phyloP scores from a whole-genome alignment of 2,113 vertebrate species.

The Sander lucioperca region DNA sequence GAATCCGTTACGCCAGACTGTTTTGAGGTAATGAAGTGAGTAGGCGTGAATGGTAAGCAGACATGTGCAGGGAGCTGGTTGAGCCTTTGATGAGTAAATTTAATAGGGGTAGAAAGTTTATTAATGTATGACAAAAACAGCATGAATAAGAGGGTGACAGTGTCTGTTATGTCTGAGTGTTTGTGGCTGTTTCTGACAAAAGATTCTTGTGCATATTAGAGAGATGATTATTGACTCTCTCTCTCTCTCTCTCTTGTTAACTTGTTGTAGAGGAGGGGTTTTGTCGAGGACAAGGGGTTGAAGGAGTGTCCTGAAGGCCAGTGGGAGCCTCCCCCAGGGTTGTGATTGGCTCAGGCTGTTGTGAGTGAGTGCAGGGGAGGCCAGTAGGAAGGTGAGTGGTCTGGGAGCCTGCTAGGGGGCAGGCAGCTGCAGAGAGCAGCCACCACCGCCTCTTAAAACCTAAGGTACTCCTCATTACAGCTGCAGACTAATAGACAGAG shows the following conservation, averaged over 20 bases:
- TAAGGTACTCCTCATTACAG: slow-evolving; percentile 80
- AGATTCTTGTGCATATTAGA: slow-evolving; percentile 23
- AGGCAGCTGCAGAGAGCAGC: slow-evolving; percentile 76
- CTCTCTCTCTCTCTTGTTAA: slow-evolving; percentile 29
- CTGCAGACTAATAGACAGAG: slow-evolving; percentile 74
- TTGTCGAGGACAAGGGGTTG: slow-evolving; percentile 56
- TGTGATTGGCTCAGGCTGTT: slow-evolving; percentile 75
- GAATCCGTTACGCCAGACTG: slow-evolving; percentile 21
- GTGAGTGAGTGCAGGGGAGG: slow-evolving; percentile 76
- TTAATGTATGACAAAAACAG: slow-evolving; percentile 3
- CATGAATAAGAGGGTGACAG: slow-evolving; percentile 22
- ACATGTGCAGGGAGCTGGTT: slow-evolving; percentile 12
- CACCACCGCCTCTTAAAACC: slow-evolving; percentile 80
- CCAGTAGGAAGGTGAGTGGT: slow-evolving; percentile 82
- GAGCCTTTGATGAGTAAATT: slow-evolving; percentile 22
- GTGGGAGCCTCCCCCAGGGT: slow-evolving; percentile 68
- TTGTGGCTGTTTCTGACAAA: slow-evolving; percentile 12
- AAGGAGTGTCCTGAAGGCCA: slow-evolving; percentile 67
- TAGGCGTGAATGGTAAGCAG: slow-evolving; percentile 40
- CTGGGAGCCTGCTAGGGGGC: slow-evolving; percentile 77
- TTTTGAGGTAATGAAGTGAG: slow-evolving; percentile 55
- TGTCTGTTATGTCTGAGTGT: not conserved
- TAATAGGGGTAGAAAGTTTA: slow-evolving; percentile 7
- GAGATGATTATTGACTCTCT: slow-evolving; percentile 18
- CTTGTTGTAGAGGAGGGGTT: slow-evolving; percentile 67